These are phyloP conservation scores for Ericerus pela DNA, from an alignment of 1,140 invertebrate species.

Conservation along the genomic window DNA sequence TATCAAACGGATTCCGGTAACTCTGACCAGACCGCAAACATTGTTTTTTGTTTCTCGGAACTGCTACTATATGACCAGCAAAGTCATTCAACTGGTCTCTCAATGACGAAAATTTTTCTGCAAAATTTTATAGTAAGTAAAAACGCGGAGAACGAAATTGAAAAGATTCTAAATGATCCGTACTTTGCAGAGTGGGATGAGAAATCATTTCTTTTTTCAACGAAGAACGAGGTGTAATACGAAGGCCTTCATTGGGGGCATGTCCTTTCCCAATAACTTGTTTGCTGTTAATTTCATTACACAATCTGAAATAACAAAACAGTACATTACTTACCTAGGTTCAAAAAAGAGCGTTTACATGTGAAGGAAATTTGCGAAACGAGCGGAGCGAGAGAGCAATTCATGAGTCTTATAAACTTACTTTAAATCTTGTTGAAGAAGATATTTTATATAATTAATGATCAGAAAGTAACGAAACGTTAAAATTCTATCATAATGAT, in stretches of 20 bases:
- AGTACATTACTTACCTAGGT: background rate
- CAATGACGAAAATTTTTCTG: slow-evolving; percentile 62
- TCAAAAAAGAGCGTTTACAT: background rate
- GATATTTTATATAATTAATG: too few relatives aligned
- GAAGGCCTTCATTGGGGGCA: slow-evolving; percentile 42
- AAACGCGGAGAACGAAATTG: background rate
- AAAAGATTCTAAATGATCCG: background rate
- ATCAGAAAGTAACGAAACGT: too few relatives aligned
- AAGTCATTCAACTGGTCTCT: slow-evolving; percentile 76
- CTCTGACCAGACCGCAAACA: slow-evolving; percentile 42
- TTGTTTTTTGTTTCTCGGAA: slow-evolving; percentile 37
- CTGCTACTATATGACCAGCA: slow-evolving; percentile 62
- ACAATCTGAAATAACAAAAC: slow-evolving; percentile 38
- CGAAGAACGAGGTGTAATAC: slow-evolving; percentile 48
- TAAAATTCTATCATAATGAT: too few relatives aligned
- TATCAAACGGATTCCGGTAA: slow-evolving; percentile 92
- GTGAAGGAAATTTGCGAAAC: background rate
- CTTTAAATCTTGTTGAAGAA: too few relatives aligned
- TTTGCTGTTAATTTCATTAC: slow-evolving; percentile 43
- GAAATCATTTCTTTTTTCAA: slow-evolving; percentile 60
- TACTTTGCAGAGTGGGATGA: slow-evolving; percentile 54
- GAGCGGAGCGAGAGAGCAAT: too few relatives aligned
- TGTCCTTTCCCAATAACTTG: slow-evolving; percentile 18
- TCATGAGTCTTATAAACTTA: too few relatives aligned
- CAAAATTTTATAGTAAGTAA: slow-evolving; percentile 16